Percentiles rank a stretch among this genome's conserved stretches.
Evolutionary conservation across 2,888 invertebrate genomes (phyloP).

Genomic region (Bruchidius siliquastri): DNA sequence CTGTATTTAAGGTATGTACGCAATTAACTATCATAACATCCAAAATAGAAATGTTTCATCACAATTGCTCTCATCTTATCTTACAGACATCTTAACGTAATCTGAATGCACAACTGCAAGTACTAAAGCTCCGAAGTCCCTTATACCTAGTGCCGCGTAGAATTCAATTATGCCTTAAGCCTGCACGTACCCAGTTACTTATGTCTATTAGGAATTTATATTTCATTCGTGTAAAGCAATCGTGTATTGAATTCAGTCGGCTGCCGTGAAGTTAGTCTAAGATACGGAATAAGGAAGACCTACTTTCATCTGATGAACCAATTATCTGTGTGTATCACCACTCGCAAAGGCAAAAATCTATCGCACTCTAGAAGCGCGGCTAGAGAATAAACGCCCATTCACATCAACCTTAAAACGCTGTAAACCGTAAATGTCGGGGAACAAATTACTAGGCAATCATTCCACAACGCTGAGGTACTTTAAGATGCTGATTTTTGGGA

Average conservation of each 20-base stretch:
- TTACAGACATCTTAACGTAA: neutral
- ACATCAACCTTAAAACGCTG: too few species aligned
- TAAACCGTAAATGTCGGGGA: too few species aligned
- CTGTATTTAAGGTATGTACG: neutral
- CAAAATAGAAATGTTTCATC: neutral
- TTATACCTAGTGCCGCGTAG: neutral
- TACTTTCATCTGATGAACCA: too few species aligned
- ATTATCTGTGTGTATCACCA: too few species aligned
- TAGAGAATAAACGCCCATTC: too few species aligned
- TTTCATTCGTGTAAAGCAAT: neutral
- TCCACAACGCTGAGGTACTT: too few species aligned
- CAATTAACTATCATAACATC: neutral
- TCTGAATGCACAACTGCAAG: neutral
- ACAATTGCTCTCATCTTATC: neutral
- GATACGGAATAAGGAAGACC: too few species aligned
- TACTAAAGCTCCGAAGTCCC: neutral
- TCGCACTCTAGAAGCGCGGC: too few species aligned
- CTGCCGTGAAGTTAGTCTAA: too few species aligned
- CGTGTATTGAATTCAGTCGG: neutral
- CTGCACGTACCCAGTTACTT: neutral
- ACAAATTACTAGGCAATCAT: too few species aligned
- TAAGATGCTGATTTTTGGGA: too few species aligned
- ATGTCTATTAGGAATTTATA: neutral
- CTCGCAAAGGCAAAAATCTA: too few species aligned
- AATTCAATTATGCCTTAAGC: neutral